Evolutionary conservation across 2,113 vertebrate species (phyloP).

Genomic region (Phrynosoma blainvillii): DNA sequence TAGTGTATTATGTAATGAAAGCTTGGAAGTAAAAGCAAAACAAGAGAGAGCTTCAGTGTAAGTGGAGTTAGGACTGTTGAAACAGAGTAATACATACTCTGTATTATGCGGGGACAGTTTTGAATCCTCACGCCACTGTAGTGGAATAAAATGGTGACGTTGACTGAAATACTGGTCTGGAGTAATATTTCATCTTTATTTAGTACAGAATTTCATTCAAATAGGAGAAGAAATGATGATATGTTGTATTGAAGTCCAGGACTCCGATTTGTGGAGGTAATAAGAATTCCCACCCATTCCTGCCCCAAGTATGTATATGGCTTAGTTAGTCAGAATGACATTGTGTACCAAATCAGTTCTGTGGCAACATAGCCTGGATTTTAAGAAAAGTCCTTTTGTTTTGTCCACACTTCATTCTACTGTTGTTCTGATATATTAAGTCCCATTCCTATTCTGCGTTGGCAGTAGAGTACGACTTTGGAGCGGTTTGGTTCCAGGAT

Average conservation of each 20-base stretch:
- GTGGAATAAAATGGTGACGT: too few relatives aligned
- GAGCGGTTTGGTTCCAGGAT: not conserved
- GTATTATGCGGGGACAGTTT: not conserved
- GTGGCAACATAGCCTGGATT: not conserved
- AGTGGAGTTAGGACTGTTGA: too few relatives aligned
- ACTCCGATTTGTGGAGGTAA: not conserved
- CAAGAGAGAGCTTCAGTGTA: not conserved
- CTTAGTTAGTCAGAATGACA: not conserved
- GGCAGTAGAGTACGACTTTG: too few relatives aligned
- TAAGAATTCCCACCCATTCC: not conserved
- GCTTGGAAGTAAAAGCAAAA: too few relatives aligned
- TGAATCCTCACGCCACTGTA: not conserved
- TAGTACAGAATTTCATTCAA: not conserved
- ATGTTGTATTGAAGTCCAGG: too few relatives aligned
- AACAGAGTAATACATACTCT: not conserved
- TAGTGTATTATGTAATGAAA: not conserved
- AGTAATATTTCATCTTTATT: not conserved
- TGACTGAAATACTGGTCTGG: too few relatives aligned
- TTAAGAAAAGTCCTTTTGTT: not conserved
- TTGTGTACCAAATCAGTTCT: too few relatives aligned
- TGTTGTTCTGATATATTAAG: not conserved
- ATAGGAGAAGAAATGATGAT: not conserved
- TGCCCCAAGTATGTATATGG: not conserved
- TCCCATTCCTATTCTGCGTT: not conserved
- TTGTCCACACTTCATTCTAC: too few relatives aligned